Conservation (phyloP, 1,140 invertebrate species). For the Conus betulinus region DNA sequence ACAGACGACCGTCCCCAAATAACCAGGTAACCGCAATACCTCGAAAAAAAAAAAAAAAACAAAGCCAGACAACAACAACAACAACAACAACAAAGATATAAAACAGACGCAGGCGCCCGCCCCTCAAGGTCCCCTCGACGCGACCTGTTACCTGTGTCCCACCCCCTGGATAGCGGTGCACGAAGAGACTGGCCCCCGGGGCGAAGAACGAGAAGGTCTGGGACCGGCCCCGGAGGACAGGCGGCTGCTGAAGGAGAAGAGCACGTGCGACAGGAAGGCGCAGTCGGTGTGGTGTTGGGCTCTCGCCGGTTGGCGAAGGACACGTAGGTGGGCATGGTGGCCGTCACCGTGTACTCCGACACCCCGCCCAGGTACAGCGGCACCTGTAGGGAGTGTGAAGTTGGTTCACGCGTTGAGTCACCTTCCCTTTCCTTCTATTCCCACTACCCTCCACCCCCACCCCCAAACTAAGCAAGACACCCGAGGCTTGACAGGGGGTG, state of each 20-base stretch:
- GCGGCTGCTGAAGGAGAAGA: conserved; percentile 41
- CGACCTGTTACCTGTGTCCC: neutral
- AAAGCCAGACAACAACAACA: too few relatives aligned
- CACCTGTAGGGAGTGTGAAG: neutral
- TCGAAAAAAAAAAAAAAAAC: too few relatives aligned
- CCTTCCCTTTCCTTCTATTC: too few relatives aligned
- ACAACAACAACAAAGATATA: too few relatives aligned
- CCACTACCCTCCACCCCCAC: too few relatives aligned
- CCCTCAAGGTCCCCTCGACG: too few relatives aligned
- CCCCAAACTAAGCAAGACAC: too few relatives aligned
- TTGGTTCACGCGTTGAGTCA: too few relatives aligned
- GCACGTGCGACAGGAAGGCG: conserved; percentile 40
- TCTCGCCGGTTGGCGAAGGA: conserved; percentile 49
- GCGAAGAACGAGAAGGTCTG: neutral
- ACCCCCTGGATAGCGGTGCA: neutral
- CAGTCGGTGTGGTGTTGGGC: conserved; percentile 46
- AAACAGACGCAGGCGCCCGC: too few relatives aligned
- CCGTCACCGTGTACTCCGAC: conserved; percentile 43
- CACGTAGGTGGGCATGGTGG: conserved; percentile 52
- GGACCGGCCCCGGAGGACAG: neutral
- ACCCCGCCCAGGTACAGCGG: conserved; percentile 43
- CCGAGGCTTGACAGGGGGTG: too few relatives aligned
- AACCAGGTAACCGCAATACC: too few relatives aligned
- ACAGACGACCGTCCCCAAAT: too few relatives aligned
- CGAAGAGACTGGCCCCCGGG: neutral